Evolutionary conservation across 2,797 vertebrate species (phyloP), one percentile per base, ranked within the genome.

Genomic region (Octomys mimax): DNA sequence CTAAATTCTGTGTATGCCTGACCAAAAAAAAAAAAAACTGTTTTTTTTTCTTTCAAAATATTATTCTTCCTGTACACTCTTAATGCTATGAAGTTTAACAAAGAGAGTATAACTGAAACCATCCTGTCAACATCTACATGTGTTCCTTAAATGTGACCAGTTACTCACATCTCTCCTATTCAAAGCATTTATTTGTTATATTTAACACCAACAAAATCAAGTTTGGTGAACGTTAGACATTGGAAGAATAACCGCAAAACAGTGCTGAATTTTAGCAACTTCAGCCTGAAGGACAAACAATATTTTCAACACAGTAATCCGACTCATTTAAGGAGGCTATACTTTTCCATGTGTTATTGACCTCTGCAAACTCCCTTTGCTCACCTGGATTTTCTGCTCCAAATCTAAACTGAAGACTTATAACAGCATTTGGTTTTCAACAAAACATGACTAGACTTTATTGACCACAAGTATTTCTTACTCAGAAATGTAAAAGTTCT

Each of bases 391-490:
- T 96, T 86, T 59, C 22, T 86, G 73, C 46, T 92, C 36, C 5
- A 64, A 66, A 52, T 78, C n/a, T 89, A 18, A 12, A 82, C 8
- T 73, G 61, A 89, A 18, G 22, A 84, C 57, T 70, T 71, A 85
- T 31, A 7, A 68, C 6, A 49, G 52, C 8, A 11, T 61, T 4
- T 8, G 22, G 49, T 92, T 87, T 95, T 85, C 68, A 93, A 19
- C 5, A 61, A 82, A 89, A 78, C 4, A 21, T 5, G 2, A 46
- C 54, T 52, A 77, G 78, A 85, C 14, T 71, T 86, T 46, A 33
- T 49, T 96, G 33, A 82, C 9, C 70, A 91, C 61, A 59, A 91
- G n/a, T 3, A 33, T 54, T 83, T 89, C 7, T 86, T 87, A 66
- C 42, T 87, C 28, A 33, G 52, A n/a, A 66, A 59, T 1, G 66